These are phyloP conservation scores for Pseudomyrmex concolor DNA, from an alignment of 1,140 invertebrate genomes.

Conservation along the genomic window DNA sequence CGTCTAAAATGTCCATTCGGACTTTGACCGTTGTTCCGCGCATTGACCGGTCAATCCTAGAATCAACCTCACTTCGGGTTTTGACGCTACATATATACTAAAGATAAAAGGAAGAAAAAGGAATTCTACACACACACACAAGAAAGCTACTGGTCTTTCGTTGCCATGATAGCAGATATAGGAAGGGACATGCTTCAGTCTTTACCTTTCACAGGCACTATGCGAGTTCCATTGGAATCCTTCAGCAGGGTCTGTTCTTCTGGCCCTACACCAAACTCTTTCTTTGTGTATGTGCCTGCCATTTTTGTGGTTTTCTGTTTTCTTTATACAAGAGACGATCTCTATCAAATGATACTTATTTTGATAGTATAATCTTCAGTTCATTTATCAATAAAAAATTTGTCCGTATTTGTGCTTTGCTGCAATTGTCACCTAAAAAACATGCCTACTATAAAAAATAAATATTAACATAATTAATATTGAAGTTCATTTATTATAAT, in stretches of 20 bases:
- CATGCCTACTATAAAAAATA: too few species aligned
- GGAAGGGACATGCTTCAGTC: background rate
- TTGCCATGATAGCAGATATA: slow-evolving; percentile 44
- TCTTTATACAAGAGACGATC: background rate
- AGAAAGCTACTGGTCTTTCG: slow-evolving; percentile 18
- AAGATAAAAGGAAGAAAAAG: slow-evolving; percentile 50
- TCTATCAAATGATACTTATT: background rate
- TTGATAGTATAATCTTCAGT: background rate
- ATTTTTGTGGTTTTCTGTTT: slow-evolving; percentile 71
- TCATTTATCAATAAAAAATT: too few species aligned
- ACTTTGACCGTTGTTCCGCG: too few species aligned
- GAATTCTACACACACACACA: background rate
- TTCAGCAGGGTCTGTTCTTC: slow-evolving; percentile 82
- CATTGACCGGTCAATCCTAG: too few species aligned
- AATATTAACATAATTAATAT: too few species aligned
- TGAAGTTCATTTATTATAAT: too few species aligned
- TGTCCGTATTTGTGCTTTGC: too few species aligned
- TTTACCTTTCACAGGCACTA: slow-evolving; percentile 79
- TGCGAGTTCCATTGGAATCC: slow-evolving; percentile 79
- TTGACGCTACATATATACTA: too few species aligned
- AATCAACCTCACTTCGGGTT: too few species aligned
- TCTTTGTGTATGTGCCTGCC: slow-evolving; percentile 83
- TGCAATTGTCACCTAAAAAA: too few species aligned
- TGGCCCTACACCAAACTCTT: slow-evolving; percentile 78
- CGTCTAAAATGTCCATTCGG: too few species aligned